Evolutionary conservation across 2,113 vertebrate species (phyloP), one percentile per base, ranked within the genome.

Genomic region (Gopherus flavomarginatus): DNA sequence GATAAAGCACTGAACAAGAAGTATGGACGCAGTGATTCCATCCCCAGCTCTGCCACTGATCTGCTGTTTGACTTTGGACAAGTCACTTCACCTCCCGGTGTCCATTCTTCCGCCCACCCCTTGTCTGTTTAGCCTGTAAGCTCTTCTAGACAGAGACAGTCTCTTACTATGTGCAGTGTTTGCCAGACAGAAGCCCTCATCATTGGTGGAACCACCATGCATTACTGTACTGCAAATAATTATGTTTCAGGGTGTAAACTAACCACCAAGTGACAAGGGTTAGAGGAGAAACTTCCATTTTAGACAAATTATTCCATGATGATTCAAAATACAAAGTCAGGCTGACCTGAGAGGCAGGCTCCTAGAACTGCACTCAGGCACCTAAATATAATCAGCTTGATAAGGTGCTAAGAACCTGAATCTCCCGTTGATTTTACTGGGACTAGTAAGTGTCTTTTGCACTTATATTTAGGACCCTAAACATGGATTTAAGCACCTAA

Each of bases 81-180:
- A 62, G 38, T 84, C 26, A 27, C 56, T 62, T 57, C 10, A 5
- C 38, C 42, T 26, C 54, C 17, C 4, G 27, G 21, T 31, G 29
- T 16, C 31, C 6, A 24, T 4, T 87, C 8, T 54, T 17, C 12
- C 10, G 81, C 38, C 6, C 77, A 2, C 8, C 65, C 0, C 0
- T 79, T 13, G 3, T 42, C 42, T 50, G 11, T 24, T 22, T 31
- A 0, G 0, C 79, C 52, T 10, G 31, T 2, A 3, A 88, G 54
- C 13, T 11, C 6, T 85, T 9, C 42, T 42, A 13, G 44, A 72
- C 52, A 42, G 78, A 5, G 35, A 62, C 12, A 2, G 3, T 57
- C 62, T 83, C 6, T 12, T 10, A 6, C 7, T 6, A 2, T 9
- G 54, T 14, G 12, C 27, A 62, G 3, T 59, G 57, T 62, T 31